Percentiles rank a stretch among this genome's conserved stretches.
These are phyloP conservation scores for Cephus rjabovi DNA, from an alignment of 2,888 invertebrate species.

Conservation along the genomic window DNA sequence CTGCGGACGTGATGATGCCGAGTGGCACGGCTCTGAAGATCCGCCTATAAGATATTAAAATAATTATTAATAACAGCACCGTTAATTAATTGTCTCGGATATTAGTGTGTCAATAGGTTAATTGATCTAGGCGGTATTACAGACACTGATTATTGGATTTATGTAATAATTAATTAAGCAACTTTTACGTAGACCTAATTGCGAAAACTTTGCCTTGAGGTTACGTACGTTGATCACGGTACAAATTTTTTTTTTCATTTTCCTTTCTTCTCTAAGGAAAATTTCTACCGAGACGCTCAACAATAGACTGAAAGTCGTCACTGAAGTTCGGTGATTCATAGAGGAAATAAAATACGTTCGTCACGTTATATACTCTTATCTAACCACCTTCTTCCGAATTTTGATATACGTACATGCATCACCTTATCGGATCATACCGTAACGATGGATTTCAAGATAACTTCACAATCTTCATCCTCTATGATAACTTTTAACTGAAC, in stretches of 20 bases:
- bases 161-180: background rate
- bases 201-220: background rate
- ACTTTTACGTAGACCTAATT: background rate
- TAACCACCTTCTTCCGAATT: background rate
- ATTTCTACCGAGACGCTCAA: background rate
- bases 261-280: no score
- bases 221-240: background rate
- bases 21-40: slow-evolving; percentile 68
- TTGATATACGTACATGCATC: background rate
- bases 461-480: background rate
- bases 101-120: background rate
- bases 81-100: background rate
- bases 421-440: background rate
- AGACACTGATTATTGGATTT: background rate
- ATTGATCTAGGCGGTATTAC: background rate
- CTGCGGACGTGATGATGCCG: slow-evolving; percentile 69
- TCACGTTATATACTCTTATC: background rate
- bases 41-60: slow-evolving; percentile 64
- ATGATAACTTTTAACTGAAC: background rate
- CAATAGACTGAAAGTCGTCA: background rate
- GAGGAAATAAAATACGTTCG: background rate
- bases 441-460: background rate
- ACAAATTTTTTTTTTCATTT: background rate
- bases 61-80: background rate
- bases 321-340: background rate